phyloP scores from a whole-genome alignment of 2,888 invertebrate genomes.

The Tachina lurida region DNA sequence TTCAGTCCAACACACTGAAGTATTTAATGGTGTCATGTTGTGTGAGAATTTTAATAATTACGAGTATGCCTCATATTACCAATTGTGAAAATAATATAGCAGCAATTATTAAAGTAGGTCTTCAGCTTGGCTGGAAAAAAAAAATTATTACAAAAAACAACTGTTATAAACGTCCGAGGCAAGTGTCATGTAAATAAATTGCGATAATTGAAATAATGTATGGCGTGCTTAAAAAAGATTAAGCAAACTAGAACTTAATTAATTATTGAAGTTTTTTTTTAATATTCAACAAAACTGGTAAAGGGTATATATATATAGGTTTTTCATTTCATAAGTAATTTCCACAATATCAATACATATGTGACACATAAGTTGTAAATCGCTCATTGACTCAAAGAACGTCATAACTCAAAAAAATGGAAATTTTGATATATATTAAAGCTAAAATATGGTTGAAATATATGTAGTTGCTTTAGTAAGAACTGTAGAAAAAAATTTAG shows the following conservation, averaged over 20 bases:
- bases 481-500: not conserved
- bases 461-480: not conserved
- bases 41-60: conserved; percentile 37
- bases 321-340: too few species aligned
- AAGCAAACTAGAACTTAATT: not conserved
- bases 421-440: not conserved
- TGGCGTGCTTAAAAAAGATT: not conserved
- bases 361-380: too few species aligned
- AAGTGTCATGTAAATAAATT: not conserved
- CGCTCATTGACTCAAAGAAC: too few species aligned
- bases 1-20: not conserved
- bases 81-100: conserved; percentile 4
- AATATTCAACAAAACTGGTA: too few species aligned
- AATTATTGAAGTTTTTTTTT: too few species aligned
- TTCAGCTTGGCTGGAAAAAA: not conserved
- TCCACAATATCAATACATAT: too few species aligned
- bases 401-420: not conserved
- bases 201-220: not conserved
- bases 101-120: conserved; percentile 22
- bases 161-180: not conserved
- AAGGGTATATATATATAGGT: too few species aligned
- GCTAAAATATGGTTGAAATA: not conserved
- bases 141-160: conserved; percentile 19
- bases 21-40: conserved; percentile 37
- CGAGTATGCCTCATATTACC: conserved; percentile 48